These are phyloP conservation scores for Apodemus speciosus DNA, from an alignment of 2,113 vertebrate genomes.

Conservation along the genomic window DNA sequence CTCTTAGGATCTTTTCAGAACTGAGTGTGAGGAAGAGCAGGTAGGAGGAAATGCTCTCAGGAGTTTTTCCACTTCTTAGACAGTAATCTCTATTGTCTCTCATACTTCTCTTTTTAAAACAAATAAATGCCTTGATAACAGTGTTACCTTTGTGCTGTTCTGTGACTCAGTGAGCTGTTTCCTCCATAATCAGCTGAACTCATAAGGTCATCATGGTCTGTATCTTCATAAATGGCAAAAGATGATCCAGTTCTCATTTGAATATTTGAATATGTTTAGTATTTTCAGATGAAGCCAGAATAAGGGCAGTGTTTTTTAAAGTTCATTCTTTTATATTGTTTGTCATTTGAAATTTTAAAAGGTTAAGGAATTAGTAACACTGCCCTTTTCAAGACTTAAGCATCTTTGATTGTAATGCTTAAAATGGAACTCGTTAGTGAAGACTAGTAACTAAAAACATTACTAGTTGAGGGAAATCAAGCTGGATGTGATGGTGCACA, in stretches of 20 bases:
- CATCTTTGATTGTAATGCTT: conserved; percentile 43
- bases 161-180: conserved; percentile 19
- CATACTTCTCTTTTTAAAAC: background rate
- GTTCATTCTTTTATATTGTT: conserved; percentile 75
- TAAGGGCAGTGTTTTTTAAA: conserved; percentile 9
- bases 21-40: background rate
- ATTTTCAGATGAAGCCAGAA: conserved; percentile 50
- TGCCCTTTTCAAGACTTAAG: conserved; percentile 78
- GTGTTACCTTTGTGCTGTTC: background rate
- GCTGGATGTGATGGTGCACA: background rate
- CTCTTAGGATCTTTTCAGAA: background rate
- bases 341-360: conserved; percentile 78
- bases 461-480: background rate
- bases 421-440: conserved; percentile 52
- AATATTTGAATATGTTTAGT: conserved; percentile 61
- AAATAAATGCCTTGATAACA: background rate
- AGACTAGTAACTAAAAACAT: conserved; percentile 4
- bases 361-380: conserved; percentile 72
- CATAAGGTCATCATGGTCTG: conserved; percentile 36
- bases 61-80: background rate
- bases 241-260: conserved; percentile 53
- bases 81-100: conserved; percentile 16
- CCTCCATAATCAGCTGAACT: background rate
- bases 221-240: conserved; percentile 58
- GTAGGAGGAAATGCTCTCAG: background rate